Percentiles rank a stretch among this genome's conserved stretches.
Conservation (phyloP, 2,888 invertebrate genomes). For the Pemphredon lugubris region DNA sequence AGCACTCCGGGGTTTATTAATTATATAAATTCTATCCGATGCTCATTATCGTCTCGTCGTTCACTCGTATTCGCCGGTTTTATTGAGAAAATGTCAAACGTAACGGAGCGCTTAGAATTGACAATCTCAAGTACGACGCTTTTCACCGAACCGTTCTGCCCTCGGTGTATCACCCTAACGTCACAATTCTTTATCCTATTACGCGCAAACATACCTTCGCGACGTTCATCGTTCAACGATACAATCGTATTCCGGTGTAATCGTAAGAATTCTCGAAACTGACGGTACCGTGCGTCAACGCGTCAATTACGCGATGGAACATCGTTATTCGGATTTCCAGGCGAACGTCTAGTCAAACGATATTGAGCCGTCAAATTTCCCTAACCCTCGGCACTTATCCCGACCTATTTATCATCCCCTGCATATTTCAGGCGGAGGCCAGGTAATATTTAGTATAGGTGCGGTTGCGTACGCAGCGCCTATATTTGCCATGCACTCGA, state of each 20-base stretch:
- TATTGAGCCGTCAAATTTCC: slow-evolving; percentile 51
- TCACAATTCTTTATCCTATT: no score
- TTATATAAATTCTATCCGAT: no score
- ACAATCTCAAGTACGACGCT: no score
- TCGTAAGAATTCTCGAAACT: slow-evolving; percentile 3
- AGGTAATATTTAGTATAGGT: slow-evolving; percentile 66
- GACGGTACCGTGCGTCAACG: slow-evolving; percentile 10
- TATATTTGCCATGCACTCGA: slow-evolving; percentile 72
- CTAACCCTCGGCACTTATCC: slow-evolving; percentile 57
- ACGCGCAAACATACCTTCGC: no score
- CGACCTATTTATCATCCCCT: slow-evolving; percentile 60
- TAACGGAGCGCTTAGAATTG: no score
- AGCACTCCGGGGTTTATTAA: no score
- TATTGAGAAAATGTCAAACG: no score
- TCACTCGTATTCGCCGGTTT: no score
- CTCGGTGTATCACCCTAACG: no score
- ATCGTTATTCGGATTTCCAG: slow-evolving; percentile 36
- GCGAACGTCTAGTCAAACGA: slow-evolving; percentile 22
- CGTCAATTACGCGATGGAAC: slow-evolving; percentile 25
- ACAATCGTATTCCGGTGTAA: neutral
- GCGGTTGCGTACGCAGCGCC: slow-evolving; percentile 56
- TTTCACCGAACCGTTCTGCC: slow-evolving; percentile 1
- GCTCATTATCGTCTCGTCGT: no score
- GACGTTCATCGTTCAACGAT: no score
- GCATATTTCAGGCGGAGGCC: slow-evolving; percentile 56